A percentile compares a stretch with the other conserved stretches of the same genome.
Conservation (phyloP, 2,113 vertebrate species). For the Trogon surrucura region DNA sequence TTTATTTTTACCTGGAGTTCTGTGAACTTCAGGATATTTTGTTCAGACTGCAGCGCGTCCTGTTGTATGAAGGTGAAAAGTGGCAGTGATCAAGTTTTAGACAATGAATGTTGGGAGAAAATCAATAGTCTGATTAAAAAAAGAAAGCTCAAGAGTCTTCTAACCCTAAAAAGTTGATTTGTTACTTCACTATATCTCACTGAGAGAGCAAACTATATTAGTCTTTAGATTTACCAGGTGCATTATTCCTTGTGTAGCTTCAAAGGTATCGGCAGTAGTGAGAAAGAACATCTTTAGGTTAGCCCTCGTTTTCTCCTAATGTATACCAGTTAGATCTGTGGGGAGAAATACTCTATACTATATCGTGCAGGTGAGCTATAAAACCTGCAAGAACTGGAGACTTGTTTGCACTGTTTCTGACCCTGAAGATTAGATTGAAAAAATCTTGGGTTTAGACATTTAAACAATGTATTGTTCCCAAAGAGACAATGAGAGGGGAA, state of each 20-base stretch:
- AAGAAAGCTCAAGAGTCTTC: conserved; percentile 70
- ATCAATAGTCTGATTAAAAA: conserved; percentile 77
- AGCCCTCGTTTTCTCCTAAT: conserved; percentile 26
- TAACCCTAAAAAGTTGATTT: conserved; percentile 77
- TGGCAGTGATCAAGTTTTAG: conserved; percentile 57
- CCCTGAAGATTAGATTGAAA: neutral
- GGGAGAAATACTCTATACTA: conserved; percentile 27
- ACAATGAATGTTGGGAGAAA: conserved; percentile 58
- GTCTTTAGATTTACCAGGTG: conserved; percentile 59
- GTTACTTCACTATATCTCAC: conserved; percentile 63
- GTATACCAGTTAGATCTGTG: conserved; percentile 2
- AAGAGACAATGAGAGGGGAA: neutral
- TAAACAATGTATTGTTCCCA: neutral
- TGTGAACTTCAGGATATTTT: conserved; percentile 7
- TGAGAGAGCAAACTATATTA: conserved; percentile 54
- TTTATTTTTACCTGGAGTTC: conserved; percentile 6
- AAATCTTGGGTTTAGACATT: neutral
- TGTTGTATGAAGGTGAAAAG: conserved; percentile 29
- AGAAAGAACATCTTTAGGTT: conserved; percentile 50
- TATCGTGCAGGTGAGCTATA: neutral
- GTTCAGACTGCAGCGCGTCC: neutral
- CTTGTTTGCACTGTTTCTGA: neutral
- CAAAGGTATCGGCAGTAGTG: conserved; percentile 53
- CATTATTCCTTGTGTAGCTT: conserved; percentile 39
- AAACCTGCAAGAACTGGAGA: neutral